Percentiles rank a stretch among this genome's conserved stretches.
These are phyloP conservation scores for Hippocampus abdominalis DNA, from an alignment of 2,113 vertebrate genomes.

Conservation along the genomic window DNA sequence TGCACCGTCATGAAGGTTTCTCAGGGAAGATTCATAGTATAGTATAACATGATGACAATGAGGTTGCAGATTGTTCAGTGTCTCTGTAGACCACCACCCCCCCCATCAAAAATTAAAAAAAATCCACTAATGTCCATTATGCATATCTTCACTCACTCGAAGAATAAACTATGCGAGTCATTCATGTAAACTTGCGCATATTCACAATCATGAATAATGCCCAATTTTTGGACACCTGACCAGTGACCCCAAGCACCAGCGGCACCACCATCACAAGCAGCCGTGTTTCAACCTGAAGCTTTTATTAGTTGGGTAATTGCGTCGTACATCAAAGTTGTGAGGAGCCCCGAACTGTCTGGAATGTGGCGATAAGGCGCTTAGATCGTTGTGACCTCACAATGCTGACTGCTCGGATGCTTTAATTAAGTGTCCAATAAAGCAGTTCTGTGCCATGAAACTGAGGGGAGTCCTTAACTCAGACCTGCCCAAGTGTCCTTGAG, in stretches of 20 bases:
- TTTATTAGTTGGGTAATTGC: conserved; percentile 75
- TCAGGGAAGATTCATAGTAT: conserved; percentile 4
- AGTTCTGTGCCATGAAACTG: conserved; percentile 10
- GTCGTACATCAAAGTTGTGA: conserved; percentile 70
- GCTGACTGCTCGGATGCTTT: conserved; percentile 34
- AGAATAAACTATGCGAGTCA: too few species aligned
- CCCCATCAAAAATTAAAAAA: neutral
- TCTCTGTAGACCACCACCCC: neutral
- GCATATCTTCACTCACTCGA: neutral
- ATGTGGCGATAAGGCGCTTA: conserved; percentile 64
- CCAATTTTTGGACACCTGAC: neutral
- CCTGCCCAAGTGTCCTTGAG: conserved; percentile 23
- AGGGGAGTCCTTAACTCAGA: conserved; percentile 11
- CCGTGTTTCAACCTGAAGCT: conserved; percentile 60
- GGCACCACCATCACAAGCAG: conserved; percentile 23
- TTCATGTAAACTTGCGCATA: neutral
- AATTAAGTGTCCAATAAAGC: conserved; percentile 60
- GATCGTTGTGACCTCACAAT: conserved; percentile 44
- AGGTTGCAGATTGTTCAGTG: neutral
- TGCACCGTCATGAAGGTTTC: neutral
- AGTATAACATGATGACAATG: neutral
- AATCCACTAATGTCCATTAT: neutral
- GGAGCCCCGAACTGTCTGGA: conserved; percentile 54
- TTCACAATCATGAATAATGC: neutral
- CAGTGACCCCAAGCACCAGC: neutral